These are phyloP conservation scores for Anthopleura sola DNA, from an alignment of 64 coral and sea anemone genomes.

Conservation along the genomic window DNA sequence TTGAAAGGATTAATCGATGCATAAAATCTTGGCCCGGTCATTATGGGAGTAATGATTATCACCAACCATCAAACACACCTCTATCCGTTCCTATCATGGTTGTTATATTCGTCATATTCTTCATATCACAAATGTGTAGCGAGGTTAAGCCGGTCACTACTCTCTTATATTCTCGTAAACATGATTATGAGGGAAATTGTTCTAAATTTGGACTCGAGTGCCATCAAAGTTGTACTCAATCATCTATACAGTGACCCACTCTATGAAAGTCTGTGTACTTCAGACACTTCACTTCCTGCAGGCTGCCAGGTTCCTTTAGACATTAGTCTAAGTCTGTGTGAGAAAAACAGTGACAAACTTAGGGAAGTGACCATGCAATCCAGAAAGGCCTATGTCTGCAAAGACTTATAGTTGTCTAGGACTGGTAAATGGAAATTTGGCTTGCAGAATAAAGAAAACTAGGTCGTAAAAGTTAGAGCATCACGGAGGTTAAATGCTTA, in stretches of 20 bases:
- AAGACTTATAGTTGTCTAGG: neutral
- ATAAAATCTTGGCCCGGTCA: neutral
- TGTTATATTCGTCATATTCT: neutral
- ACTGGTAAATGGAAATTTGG: neutral
- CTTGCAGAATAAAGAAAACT: neutral
- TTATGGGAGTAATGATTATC: neutral
- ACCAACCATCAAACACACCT: neutral
- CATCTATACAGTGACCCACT: too few relatives aligned
- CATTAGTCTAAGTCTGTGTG: neutral
- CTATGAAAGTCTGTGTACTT: too few relatives aligned
- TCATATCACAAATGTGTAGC: neutral
- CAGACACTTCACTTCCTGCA: neutral
- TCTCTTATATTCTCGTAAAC: neutral
- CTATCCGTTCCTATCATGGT: neutral
- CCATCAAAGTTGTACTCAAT: neutral
- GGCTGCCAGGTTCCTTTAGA: neutral
- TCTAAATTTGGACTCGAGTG: constrained; percentile 2
- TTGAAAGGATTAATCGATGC: constrained; percentile 5
- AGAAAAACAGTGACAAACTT: neutral
- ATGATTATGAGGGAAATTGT: neutral
- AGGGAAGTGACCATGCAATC: neutral
- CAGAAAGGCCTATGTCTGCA: neutral
- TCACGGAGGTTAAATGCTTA: neutral
- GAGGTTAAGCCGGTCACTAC: neutral
- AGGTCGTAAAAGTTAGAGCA: neutral